Evolutionary conservation across 2,113 vertebrate genomes (phyloP), one percentile per base, ranked within the genome.

Genomic region (Tachuris rubrigastra): DNA sequence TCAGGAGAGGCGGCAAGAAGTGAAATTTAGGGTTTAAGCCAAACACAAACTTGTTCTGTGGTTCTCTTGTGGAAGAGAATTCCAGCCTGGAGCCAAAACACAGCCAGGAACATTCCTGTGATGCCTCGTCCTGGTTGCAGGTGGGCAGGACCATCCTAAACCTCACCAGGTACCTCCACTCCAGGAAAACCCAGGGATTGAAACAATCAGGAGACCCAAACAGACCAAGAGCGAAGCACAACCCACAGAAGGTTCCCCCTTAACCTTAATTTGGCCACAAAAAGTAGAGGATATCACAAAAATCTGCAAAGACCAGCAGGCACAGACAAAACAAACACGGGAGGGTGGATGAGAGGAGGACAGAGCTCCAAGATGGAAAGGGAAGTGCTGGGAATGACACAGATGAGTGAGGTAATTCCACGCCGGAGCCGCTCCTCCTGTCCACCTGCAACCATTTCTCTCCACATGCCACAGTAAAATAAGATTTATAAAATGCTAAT

Each of bases 401-500:
- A 41, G 78, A 49, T 0, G 47, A 85, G 30, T 3, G 62, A 35
- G 53, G 52, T 60, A 41, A 6, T 12, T 68, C 67, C 37, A 49
- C 33, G 59, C 44, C 3, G 69, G 74, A 89, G 91, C 21, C 73
- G 46, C 78, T 71, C 65, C 67, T 89, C 85, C 93, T 24, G 25
- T 7, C 68, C 53, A 55, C 44, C 84, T 66, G 72, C 62, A 95
- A 92, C 71, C 67, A 78, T 66, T 87, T 67, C 90, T 91, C 74
- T 85, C 91, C 66, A 95, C 25, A 17, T 56, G 68, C 81, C 86
- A 92, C 65, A 80, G 76, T 94, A 95, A 97, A 98, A 97, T 60
- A 83, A 88, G 72, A 97, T 96, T 94, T 96, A 91, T 92, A 98
- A 44, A 97, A 98, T 97, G 97, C 90, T 98, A 98, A 98, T 93